Evolutionary conservation across 2,797 vertebrate genomes (phyloP), one percentile per base, ranked within the genome.

Genomic region (Pipistrellus nathusii): DNA sequence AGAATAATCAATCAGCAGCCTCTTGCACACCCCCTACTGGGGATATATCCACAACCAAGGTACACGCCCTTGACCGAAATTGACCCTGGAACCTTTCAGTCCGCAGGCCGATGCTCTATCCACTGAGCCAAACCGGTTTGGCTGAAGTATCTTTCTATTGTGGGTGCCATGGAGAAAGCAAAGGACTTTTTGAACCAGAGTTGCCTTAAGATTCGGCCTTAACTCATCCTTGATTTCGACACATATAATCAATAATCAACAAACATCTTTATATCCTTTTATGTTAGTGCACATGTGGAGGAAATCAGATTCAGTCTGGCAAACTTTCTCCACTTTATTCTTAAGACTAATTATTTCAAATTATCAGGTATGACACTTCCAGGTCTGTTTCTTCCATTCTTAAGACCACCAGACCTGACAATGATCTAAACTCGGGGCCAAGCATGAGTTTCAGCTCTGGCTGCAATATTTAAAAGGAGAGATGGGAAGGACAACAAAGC

Each of bases 181-280:
- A 80, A 80, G 25, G 72, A 66, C n/a, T n/a, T n/a, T n/a, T n/a
- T n/a, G 84, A 86, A 85, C 17, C 44, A 92, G 25, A 83, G 30
- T 57, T 44, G 18, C 57, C 55, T 73, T 44, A 32, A 12, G 32
- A 23, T 51, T 85, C 81, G 72, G 35, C 77, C 44, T 85, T 81
- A 85, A 76, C 18, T 83, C 64, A 76, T 48, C 64, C 69, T 87
- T 44, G 10, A 90, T 62, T 85, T 92, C 32, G 21, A 21, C n/a
- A 71, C 20, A 21, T 32, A n/a, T 23, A 71, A 71, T 85, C n/a
- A 85, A 76, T 53, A 69, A 88, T 75, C 12, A 23, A 32, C 44
- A 62, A 18, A 68, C 57, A 14, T 59, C 57, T 59, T 59, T 59
- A 59, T 14, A 59, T 30, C 25, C 11, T 59, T 59, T 59, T 30